Evolutionary conservation across 1,140 invertebrate species (phyloP).

Genomic region (Bursaphelenchus mucronatus): DNA sequence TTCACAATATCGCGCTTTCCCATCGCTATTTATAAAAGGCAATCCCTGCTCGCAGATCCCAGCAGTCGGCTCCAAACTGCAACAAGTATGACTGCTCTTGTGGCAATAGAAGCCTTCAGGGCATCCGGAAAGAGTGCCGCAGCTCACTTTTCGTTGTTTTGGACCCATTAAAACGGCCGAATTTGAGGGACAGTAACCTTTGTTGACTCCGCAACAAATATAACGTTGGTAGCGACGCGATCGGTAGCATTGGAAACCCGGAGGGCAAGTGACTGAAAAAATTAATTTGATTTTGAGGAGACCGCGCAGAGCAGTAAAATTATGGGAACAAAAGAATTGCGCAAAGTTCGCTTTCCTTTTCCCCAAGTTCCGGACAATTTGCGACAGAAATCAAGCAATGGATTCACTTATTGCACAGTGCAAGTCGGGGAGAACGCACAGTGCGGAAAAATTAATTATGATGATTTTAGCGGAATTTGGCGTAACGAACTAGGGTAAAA

Average conservation of each 20-base stretch:
- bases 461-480: neutral
- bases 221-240: neutral
- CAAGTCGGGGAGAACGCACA: neutral
- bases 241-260: slow-evolving; percentile 2
- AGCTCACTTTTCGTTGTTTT: neutral
- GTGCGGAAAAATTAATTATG: neutral
- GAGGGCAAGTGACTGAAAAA: slow-evolving; percentile 1
- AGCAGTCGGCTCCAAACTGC: slow-evolving; percentile 9
- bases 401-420: neutral
- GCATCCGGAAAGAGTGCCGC: slow-evolving; percentile 14
- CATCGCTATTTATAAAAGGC: neutral
- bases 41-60: slow-evolving; percentile 4
- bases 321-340: no score
- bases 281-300: neutral
- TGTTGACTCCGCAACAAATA: slow-evolving; percentile 6
- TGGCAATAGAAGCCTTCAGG: slow-evolving; percentile 11
- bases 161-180: neutral
- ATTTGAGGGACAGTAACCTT: slow-evolving; percentile 4
- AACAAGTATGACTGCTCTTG: slow-evolving; percentile 1
- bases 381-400: no score
- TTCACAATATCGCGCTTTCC: neutral
- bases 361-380: no score
- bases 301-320: neutral
- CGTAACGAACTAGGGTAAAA: neutral
- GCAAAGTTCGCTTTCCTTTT: no score